Base-by-base conservation (phyloP, 2,113 vertebrate genomes). In the Globicephala melas region DNA sequence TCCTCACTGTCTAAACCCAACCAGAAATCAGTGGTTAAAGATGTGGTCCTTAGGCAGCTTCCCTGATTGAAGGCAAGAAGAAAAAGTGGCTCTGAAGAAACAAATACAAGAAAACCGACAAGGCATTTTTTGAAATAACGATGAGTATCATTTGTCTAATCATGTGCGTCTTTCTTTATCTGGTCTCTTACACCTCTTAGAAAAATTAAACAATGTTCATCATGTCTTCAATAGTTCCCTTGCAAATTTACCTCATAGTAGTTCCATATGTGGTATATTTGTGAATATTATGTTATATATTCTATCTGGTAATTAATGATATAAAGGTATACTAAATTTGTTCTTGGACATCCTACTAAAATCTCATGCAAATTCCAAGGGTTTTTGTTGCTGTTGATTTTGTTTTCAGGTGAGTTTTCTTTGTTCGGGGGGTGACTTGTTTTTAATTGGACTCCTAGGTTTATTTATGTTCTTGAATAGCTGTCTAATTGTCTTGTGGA, bases 11-110 rank as follows among this genome's bases (percentile, higher is more conserved):
- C 25, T 71, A 63, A 81, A 33, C 3, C 10, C 55, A 44, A 18
- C 3, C 1, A 6, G 15, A 26, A 89, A 28, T 28, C 21, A 33
- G 0, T 5, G 14, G 1, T 10, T 23, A 36, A 3, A 41, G 2
- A n/a, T 15, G 8, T 3, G 25, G 44, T 38, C 18, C 23, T 2
- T 60, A 9, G 6, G 36, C 12, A 33, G 8, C 18, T 25, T 70
- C 33, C 36, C 2, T 9, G n/a, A 62, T 11, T 62, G 23, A 62
- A 21, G 10, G 10, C 5, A 77, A 79, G 9, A 3, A 79, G 3
- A 50, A 10, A 50, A 53, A 26, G 20, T 62, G 41, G 3, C 15
- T 62, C 41, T 33, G 36, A 79, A 33, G 7, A 31, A 11, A 2
- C 13, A 41, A 23, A 68, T 2, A 62, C 5, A 60, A 85, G 25